Evolutionary conservation across 2,888 invertebrate genomes (phyloP), one percentile per base, ranked within the genome.

Genomic region (Lapara coniferarum): DNA sequence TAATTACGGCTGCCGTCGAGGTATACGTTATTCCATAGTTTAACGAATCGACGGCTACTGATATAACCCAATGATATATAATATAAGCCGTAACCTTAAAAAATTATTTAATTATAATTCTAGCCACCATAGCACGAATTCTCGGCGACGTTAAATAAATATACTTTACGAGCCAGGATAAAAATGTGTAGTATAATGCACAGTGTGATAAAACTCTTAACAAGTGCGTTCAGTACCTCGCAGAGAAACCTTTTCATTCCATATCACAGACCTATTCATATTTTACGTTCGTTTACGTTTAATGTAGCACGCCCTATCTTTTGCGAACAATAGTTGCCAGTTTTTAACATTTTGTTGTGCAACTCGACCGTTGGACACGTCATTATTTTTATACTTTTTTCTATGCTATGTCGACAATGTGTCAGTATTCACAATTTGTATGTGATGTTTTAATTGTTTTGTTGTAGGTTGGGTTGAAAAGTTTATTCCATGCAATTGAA

Each of bases 231-330:
- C 12, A 37, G 59, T 52, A 37, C 52, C 46, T 68, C 66, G 66
- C 16, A 12, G 30, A 19, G 53, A 59, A 52, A 59, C 68, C 69
- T 73, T 71, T 74, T 75, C 74, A 74, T 66, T 71, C 69, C 72
- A 58, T 74, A 74, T 72, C 72, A 70, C 68, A 71, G 71, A 71
- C 70, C 71, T 71, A 72, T 69, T 75, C 74, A 75, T 73, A 75
- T 73, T 73, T 74, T 71, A 73, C 69, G 69, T 72, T 72, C 70
- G 69, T 71, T 72, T 69, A 69, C 71, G 68, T 70, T 74, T 71
- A 68, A 71, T 70, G 73, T 71, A 55, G 51, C 66, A 55, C 19
- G 58, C 71, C 71, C 73, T 74, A 74, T 74, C 74, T 73, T 67
- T 30, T 13, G 53, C 69, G 25, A 66, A 73, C 71, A 74, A 74